Evolutionary conservation across 2,113 vertebrate species (phyloP), one percentile per base, ranked within the genome.

Genomic region (Xiphophorus maculatus): DNA sequence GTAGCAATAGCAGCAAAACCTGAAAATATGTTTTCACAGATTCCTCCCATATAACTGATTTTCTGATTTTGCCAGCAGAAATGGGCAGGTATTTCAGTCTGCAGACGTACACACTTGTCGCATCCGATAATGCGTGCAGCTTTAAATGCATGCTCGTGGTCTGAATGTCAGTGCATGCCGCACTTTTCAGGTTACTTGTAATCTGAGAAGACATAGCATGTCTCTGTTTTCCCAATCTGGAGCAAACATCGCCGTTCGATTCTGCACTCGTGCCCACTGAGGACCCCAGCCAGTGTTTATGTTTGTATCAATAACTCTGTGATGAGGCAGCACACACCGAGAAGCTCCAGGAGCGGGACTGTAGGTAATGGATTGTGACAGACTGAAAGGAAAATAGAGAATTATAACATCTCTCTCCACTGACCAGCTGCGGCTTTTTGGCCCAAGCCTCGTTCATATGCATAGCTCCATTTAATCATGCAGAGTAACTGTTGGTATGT

Each of bases 381-480:
- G 80, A 74, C 71, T 72, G 72, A 85, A 84, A 90, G 69, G 84
- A 73, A 85, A 91, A 84, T 76, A 17, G 71, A 84, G 85, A 87
- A 66, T 83, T 88, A 60, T 68, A 87, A 74, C 71, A 73, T 83
- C 77, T 82, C 63, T 44, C 66, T 74, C 76, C 7, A 69, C 44
- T 58, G 72, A 76, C 75, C 88, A 91, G 87, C 84, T 89, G 89
- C 80, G 88, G 70, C 84, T 89, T 84, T 87, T 87, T 89, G 81
- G 84, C 72, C 71, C 70, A 44, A 66, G 63, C 78, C 83, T 92
- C 63, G 63, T 94, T 93, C 85, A 90, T 93, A 93, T 91, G 91
- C 93, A 93, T 92, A 90, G 90, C 87, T 88, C 87, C 82, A 73
- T 87, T 83, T 91, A 91, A 86, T 88, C 82, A 85, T 44, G 5